Percentiles rank a stretch among this genome's conserved stretches.
These are phyloP conservation scores for Megamerina dolium DNA, from an alignment of 2,888 invertebrate species.

Conservation along the genomic window DNA sequence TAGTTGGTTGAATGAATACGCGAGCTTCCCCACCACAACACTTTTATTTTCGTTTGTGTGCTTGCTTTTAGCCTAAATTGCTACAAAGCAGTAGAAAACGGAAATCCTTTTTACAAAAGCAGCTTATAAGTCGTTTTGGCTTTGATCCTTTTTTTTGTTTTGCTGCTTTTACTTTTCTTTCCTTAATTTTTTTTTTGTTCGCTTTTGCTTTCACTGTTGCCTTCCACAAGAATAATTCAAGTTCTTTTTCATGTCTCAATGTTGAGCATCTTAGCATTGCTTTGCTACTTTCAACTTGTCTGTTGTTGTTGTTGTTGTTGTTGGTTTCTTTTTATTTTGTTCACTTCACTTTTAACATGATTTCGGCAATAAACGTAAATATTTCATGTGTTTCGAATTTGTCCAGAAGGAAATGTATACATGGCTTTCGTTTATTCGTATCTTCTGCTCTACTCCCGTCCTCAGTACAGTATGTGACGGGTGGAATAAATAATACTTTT, in stretches of 20 bases:
- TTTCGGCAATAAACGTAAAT: slow-evolving; percentile 13
- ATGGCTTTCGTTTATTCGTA: no score
- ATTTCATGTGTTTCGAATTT: slow-evolving; percentile 21
- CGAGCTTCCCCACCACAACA: no score
- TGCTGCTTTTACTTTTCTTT: neutral
- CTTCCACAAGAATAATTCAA: no score
- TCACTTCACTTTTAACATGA: neutral
- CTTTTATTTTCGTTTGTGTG: slow-evolving; percentile 3
- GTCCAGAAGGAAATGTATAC: slow-evolving; percentile 11
- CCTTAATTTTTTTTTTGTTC: no score
- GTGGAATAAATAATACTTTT: no score
- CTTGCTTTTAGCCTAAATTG: slow-evolving; percentile 7
- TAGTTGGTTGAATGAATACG: no score
- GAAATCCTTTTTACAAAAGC: slow-evolving; percentile 6
- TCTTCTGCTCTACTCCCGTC: neutral
- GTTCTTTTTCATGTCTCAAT: neutral
- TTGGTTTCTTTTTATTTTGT: neutral
- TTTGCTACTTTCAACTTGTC: no score
- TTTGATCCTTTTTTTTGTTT: slow-evolving; percentile 2
- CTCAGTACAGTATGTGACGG: no score
- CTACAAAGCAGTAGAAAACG: slow-evolving; percentile 4
- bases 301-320: slow-evolving; percentile 1
- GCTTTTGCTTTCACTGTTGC: no score
- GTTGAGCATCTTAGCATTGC: neutral
- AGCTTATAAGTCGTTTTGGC: neutral